Base-by-base conservation (phyloP, 2,888 invertebrate genomes). In the Agrotis puta region DNA sequence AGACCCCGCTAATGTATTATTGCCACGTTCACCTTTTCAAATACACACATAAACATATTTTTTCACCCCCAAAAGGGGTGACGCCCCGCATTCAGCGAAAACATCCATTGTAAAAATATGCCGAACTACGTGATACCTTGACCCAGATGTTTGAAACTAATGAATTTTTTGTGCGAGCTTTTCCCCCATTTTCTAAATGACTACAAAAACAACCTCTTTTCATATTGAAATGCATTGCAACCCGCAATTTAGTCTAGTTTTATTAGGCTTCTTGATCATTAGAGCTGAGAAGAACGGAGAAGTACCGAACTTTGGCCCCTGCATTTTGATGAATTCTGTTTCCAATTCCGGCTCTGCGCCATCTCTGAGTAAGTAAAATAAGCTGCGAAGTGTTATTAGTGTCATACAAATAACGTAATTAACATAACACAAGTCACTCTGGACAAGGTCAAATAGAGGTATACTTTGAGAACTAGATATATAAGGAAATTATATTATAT, bases 31-130 rank as follows among this genome's bases (percentile, higher is more conserved):
- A 65, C 79, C 84, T 83, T 73, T 79, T 64, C 75, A 80, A 80
- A 83, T 63, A 79, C 81, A 83, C 68, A 68, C 64, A 79, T 64
- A 83, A 68, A 83, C 76, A 74, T 82, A 54, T 82, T 59, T 68
- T 64, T 63, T 62, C 47, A 57, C 75, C 75, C 67, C 64, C 50
- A 20, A 50, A 66, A 79, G 83, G 64, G 81, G 81, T 79, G 80
- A 74, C 81, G 51, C 74, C 80, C 67, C 64, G 20, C 51, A 58
- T 67, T 74, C 48, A 62, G 33, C 33, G 43, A 80, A 79, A 74
- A 80, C 81, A 74, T 65, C 79, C 62, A 83, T 68, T 74, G 83
- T 79, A 56, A 74, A 79, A 83, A 79, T 83, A 83, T 83, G 64
- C 75, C 75, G 47, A 79, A 74, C 81, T 68, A 68, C 54, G 3